Base-by-base conservation (phyloP, 2,113 vertebrate species). In the Australoheros scitulus region DNA sequence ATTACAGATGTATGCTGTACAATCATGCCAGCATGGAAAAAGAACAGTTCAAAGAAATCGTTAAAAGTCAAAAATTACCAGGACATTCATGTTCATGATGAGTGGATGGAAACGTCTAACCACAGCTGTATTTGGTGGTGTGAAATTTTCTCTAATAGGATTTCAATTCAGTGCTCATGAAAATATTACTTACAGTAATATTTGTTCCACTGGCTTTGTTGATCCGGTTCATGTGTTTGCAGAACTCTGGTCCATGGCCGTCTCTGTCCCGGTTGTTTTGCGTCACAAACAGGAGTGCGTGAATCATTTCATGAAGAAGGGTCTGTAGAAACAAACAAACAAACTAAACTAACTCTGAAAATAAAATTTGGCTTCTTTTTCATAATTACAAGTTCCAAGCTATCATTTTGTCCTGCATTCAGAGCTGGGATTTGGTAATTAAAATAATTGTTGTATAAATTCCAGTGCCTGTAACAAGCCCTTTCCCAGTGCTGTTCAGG, bases 291-390 rank as follows among this genome's bases (percentile, higher is more conserved):
- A 99, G 96, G 77, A 99, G 95, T 0, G 98, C 98, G 9, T 99
- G 98, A 83, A 99, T 99, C 98, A 99, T 99, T 92, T 99, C 98
- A 32, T 99, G 98, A 81, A 99, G 92, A 47, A 99, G 96, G 0
- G 98, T 99, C 98, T 99, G 91, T 13, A 55, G 29, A 57, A 43
- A 70, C 6, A 81, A 32, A 36, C 2, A 2, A 8, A 52, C 2
- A 15, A 36, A 84, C 36, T 41, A 34, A 38, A 20, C 5, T 36
- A 4, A 36, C n/a, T 52, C 58, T n/a, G 22, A 79, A 63, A 55
- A n/a, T 50, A 13, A 50, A 55, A 72, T 8, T 10, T 55, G 26
- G 13, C 11, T 47, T 14, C 1, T 52, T 34, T 72, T n/a, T 11
- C 32, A 55, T 6, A 18, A 55, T 72, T 72, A 13, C 43, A 72